phyloP scores from a whole-genome alignment of 2,113 vertebrate species.

The Carlito syrichta region DNA sequence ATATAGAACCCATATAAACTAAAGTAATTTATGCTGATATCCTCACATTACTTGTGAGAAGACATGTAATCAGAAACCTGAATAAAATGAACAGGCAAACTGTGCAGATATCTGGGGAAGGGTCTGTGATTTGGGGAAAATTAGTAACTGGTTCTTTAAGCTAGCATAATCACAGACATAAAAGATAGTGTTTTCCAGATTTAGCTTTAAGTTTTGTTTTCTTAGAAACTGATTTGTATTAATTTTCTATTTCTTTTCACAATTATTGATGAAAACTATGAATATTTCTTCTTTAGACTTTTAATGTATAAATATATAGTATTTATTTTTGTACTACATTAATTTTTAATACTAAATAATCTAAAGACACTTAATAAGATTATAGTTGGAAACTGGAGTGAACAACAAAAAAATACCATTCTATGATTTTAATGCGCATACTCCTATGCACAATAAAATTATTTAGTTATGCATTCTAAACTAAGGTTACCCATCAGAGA shows the following conservation, averaged over 20 bases:
- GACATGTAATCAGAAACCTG: not conserved
- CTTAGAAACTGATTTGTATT: not conserved
- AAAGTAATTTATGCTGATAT: too few species aligned
- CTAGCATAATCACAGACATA: not conserved
- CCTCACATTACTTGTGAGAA: too few species aligned
- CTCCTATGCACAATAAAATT: not conserved
- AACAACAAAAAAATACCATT: not conserved
- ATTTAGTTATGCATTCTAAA: not conserved
- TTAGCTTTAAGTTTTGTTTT: not conserved
- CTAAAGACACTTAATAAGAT: not conserved
- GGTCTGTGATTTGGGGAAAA: not conserved
- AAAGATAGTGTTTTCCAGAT: not conserved
- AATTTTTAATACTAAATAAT: not conserved
- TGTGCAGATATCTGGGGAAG: fast-evolving
- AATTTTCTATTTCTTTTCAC: slow-evolving; percentile 15
- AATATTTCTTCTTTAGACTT: not conserved
- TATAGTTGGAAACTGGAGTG: not conserved
- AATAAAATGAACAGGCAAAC: not conserved
- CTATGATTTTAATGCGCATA: not conserved
- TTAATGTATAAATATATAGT: not conserved
- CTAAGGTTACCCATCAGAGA: not conserved
- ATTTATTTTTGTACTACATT: not conserved
- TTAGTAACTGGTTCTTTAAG: not conserved
- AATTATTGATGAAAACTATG: not conserved
- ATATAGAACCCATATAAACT: not conserved